phyloP scores from a whole-genome alignment of 2,888 invertebrate genomes.

The Stictocephala bisonia region DNA sequence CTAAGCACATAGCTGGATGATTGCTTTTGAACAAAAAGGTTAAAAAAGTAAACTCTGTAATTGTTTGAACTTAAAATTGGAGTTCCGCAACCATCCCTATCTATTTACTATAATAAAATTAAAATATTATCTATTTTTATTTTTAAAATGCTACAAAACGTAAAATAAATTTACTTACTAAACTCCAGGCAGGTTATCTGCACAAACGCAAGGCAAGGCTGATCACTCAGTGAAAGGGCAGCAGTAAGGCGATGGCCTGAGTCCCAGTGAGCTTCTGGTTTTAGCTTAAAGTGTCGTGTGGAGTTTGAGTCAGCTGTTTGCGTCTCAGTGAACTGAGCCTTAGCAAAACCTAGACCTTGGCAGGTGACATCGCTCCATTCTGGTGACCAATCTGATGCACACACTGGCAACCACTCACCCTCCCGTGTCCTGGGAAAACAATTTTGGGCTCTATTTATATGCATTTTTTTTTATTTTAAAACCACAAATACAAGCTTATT shows the following conservation, averaged over 20 bases:
- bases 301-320: conserved; percentile 56
- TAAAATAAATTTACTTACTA: too few species aligned
- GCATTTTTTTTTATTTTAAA: too few species aligned
- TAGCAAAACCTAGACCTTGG: conserved; percentile 68
- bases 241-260: conserved; percentile 63
- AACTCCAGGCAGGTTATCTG: conserved; percentile 70
- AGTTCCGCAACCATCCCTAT: too few species aligned
- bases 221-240: conserved; percentile 65
- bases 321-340: conserved; percentile 63
- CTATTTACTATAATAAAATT: too few species aligned
- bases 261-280: conserved; percentile 56
- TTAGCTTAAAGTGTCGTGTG: conserved; percentile 57
- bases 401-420: conserved; percentile 64
- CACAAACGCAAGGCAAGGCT: conserved; percentile 65
- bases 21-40: too few species aligned
- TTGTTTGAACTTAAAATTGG: too few species aligned
- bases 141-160: too few species aligned
- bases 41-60: too few species aligned
- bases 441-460: background rate
- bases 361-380: conserved; percentile 69
- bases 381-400: conserved; percentile 58
- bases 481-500: too few species aligned
- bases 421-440: conserved; percentile 52
- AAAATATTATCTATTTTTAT: too few species aligned
- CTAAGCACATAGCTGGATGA: too few species aligned